Conservation (phyloP, 2,797 vertebrate species). For the Malurus leucopterus region DNA sequence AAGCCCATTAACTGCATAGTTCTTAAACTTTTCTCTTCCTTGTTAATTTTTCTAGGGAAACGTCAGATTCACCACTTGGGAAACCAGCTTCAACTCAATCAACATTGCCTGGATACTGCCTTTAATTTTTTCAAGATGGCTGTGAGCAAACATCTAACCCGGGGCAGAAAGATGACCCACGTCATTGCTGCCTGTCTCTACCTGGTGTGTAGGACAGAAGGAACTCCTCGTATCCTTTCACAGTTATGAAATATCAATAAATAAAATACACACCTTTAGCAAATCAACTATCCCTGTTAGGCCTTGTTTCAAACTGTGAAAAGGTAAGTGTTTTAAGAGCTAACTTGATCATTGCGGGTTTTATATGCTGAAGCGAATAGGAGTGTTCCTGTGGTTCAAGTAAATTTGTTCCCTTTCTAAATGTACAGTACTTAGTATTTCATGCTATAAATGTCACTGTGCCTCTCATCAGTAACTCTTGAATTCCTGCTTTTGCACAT, state of each 20-base stretch:
- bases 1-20: background rate
- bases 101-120: slow-evolving; percentile 93
- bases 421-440: background rate
- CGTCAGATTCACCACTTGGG: slow-evolving; percentile 89
- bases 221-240: slow-evolving; percentile 95
- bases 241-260: background rate
- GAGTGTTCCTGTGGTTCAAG: background rate
- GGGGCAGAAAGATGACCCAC: slow-evolving; percentile 82
- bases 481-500: background rate
- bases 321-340: slow-evolving; percentile 1
- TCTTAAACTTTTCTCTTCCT: background rate
- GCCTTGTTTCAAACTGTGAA: background rate
- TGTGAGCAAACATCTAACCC: slow-evolving; percentile 85
- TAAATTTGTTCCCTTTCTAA: background rate
- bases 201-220: slow-evolving; percentile 94
- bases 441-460: background rate
- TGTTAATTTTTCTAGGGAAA: slow-evolving; percentile 74
- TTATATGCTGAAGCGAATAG: background rate
- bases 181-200: slow-evolving; percentile 93
- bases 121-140: slow-evolving; percentile 99
- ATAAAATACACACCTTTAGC: background rate
- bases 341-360: background rate
- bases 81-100: slow-evolving; percentile 91
- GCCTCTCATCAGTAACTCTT: background rate
- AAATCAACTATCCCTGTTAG: background rate